These are phyloP conservation scores for Peromyscus maniculatus DNA, from an alignment of 2,113 vertebrate species.

Conservation along the genomic window DNA sequence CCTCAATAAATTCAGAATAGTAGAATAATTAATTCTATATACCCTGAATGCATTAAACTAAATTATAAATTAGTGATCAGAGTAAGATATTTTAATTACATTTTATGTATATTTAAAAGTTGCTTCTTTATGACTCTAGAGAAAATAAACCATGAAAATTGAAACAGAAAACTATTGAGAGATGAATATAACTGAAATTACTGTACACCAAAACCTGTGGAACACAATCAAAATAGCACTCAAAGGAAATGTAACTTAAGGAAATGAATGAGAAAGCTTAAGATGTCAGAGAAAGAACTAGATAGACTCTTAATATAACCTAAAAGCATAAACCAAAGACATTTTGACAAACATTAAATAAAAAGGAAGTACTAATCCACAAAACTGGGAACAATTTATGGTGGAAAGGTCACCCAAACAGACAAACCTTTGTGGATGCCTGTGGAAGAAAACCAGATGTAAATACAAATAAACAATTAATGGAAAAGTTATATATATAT, in stretches of 20 bases:
- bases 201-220: neutral
- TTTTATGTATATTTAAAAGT: neutral
- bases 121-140: neutral
- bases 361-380: neutral
- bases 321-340: slow-evolving; percentile 11
- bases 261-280: slow-evolving; percentile 39
- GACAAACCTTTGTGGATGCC: neutral
- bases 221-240: neutral
- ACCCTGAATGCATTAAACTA: neutral
- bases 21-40: neutral
- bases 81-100: neutral
- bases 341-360: neutral
- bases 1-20: slow-evolving; percentile 35
- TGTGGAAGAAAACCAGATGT: neutral
- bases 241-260: slow-evolving; percentile 5
- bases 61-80: slow-evolving; percentile 14
- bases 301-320: neutral
- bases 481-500: neutral
- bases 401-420: slow-evolving; percentile 29
- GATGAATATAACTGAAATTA: neutral
- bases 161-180: slow-evolving; percentile 13
- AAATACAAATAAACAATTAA: neutral
- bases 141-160: slow-evolving; percentile 49
- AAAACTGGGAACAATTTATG: slow-evolving; percentile 27
- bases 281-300: slow-evolving; percentile 28